These are phyloP conservation scores for Diogma glabrata DNA, from an alignment of 2,888 invertebrate species.

Conservation along the genomic window DNA sequence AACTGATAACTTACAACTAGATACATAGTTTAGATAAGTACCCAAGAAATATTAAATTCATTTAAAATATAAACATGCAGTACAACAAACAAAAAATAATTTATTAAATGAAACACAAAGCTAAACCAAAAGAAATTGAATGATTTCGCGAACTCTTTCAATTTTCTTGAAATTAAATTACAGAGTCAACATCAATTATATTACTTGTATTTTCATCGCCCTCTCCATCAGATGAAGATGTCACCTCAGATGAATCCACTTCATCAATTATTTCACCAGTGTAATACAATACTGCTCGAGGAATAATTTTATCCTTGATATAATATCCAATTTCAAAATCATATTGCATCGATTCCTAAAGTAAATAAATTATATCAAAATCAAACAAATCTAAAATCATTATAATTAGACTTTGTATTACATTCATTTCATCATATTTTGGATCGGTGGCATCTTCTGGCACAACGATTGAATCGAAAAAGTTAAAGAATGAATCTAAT, in stretches of 20 bases:
- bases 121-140: too few relatives aligned
- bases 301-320: conserved; percentile 89
- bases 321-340: conserved; percentile 99
- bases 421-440: conserved; percentile 27
- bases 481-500: conserved; percentile 83
- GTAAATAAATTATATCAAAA: neutral
- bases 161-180: too few relatives aligned
- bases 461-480: conserved; percentile 62
- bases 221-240: neutral
- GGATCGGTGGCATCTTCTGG: conserved; percentile 27
- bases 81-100: too few relatives aligned
- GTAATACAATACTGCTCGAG: conserved; percentile 88
- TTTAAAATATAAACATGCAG: too few relatives aligned
- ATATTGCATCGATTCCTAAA: conserved; percentile 38
- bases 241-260: conserved; percentile 1
- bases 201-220: too few relatives aligned
- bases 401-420: conserved; percentile 17
- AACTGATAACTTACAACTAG: too few relatives aligned
- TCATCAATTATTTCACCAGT: conserved; percentile 71
- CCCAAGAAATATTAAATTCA: too few relatives aligned
- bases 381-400: neutral
- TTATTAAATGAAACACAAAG: too few relatives aligned
- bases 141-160: too few relatives aligned
- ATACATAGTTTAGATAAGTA: too few relatives aligned
- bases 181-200: too few relatives aligned